Evolutionary conservation across 2,888 invertebrate species (phyloP), one percentile per base, ranked within the genome.

Genomic region (Drosophila lutescens): DNA sequence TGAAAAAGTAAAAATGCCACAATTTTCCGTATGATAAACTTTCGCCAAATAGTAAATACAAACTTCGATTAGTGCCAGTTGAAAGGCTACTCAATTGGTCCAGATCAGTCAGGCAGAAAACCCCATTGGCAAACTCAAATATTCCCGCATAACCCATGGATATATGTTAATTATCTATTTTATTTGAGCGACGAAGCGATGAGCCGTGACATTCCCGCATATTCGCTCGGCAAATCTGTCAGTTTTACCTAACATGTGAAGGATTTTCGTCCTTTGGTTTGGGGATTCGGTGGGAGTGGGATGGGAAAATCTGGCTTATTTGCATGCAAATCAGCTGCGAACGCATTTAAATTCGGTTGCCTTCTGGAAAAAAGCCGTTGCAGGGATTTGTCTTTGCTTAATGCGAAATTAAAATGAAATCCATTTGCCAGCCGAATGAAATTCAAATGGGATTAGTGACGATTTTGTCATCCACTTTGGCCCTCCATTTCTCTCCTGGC

Each of bases 381-480:
- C 54, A 34, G 7, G 59, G 58, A 63, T 66, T 59, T 69, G 55
- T 62, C 47, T 50, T 57, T 58, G 57, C 61, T 63, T 65, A 71
- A 65, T 62, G 44, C 53, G 40, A 69, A 65, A 65, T 57, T 54
- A 63, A 72, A 72, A 50, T 65, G 26, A 59, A 65, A 72, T 72
- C 54, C 65, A 72, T 63, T 71, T 63, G 49, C 38, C 26, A 57
- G 38, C 20, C 36, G 54, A 55, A 60, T 53, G 68, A 79, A 75
- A 75, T 84, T 76, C 67, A 78, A 83, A 85, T 85, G 77, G 77
- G 85, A 85, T 83, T 83, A 82, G 75, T 78, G 73, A 54, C 61
- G 78, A 79, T 83, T 78, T 86, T 77, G 69, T 71, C 62, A 62
- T 62, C 60, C 40, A 60, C 62, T 23, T 32, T 13, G 38, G 47